These are phyloP conservation scores for Pandemis cinnamomeana DNA, from an alignment of 2,888 invertebrate genomes.

Conservation along the genomic window DNA sequence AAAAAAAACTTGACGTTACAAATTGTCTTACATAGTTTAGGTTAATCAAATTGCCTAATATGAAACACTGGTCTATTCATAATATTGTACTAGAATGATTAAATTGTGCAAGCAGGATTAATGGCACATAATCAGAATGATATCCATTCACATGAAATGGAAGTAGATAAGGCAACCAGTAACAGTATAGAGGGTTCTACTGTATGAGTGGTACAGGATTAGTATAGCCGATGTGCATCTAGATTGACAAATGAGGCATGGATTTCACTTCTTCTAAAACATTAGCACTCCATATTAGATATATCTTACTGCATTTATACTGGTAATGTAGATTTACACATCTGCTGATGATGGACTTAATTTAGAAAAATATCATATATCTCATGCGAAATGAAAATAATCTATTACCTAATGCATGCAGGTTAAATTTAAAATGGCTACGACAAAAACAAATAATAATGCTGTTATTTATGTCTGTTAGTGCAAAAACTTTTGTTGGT, in stretches of 20 bases:
- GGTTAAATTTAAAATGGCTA: conserved; percentile 36
- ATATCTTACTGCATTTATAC: conserved; percentile 40
- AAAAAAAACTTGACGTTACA: neutral
- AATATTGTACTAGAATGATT: neutral
- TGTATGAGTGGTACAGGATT: conserved; percentile 53
- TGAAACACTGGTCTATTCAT: neutral
- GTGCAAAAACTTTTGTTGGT: conserved; percentile 24
- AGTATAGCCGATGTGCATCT: conserved; percentile 73
- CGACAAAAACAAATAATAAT: conserved; percentile 28
- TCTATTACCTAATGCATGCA: conserved; percentile 46
- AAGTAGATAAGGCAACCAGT: conserved; percentile 3
- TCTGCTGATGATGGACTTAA: conserved; percentile 52
- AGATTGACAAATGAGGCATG: conserved; percentile 71
- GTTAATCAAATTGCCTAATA: neutral
- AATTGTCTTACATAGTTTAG: neutral
- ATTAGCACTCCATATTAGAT: conserved; percentile 45
- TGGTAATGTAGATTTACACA: conserved; percentile 78
- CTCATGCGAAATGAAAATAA: conserved; percentile 49
- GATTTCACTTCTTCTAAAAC: conserved; percentile 52
- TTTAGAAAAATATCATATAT: conserved; percentile 39
- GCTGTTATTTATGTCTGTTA: conserved; percentile 10
- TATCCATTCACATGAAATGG: neutral
- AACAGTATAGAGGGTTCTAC: conserved; percentile 58
- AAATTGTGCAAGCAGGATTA: conserved; percentile 16
- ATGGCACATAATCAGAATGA: neutral